Evolutionary conservation across 2,888 invertebrate genomes (phyloP).

Genomic region (Hymenopus coronatus): DNA sequence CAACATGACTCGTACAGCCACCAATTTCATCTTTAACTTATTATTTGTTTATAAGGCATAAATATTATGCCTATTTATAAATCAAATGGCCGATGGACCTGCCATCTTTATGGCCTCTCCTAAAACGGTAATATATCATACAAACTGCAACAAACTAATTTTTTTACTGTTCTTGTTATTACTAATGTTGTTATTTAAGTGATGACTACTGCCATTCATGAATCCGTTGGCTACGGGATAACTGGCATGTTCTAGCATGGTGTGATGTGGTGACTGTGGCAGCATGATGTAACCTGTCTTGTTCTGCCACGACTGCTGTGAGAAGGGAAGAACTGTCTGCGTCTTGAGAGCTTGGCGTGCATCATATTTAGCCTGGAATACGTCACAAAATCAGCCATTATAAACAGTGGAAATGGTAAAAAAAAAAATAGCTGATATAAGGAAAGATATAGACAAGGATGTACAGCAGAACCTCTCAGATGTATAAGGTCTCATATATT

Average conservation of each 20-base stretch:
- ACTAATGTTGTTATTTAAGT: neutral
- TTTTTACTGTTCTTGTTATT: neutral
- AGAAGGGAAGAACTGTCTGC: constrained; percentile 55
- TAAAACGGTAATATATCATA: neutral
- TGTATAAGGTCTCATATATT: too few species aligned
- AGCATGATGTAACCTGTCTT: constrained; percentile 24
- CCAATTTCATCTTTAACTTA: neutral
- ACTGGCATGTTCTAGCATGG: neutral
- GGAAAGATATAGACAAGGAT: too few species aligned
- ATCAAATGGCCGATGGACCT: neutral
- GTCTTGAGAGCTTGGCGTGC: constrained; percentile 54
- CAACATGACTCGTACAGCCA: neutral
- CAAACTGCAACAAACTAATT: constrained; percentile 9
- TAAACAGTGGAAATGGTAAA: neutral
- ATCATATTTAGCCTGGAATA: constrained; percentile 66
- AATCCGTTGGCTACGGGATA: constrained; percentile 1
- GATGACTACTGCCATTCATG: neutral
- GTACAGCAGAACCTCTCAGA: too few species aligned
- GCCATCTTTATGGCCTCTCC: neutral
- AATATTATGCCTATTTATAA: constrained; percentile 11
- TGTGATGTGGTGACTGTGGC: constrained; percentile 18
- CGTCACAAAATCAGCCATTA: neutral
- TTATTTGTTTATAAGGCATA: neutral
- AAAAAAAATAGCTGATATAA: too few species aligned
- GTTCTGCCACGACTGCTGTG: constrained; percentile 33